phyloP scores from a whole-genome alignment of 2,888 invertebrate genomes.

The Megamerina dolium region DNA sequence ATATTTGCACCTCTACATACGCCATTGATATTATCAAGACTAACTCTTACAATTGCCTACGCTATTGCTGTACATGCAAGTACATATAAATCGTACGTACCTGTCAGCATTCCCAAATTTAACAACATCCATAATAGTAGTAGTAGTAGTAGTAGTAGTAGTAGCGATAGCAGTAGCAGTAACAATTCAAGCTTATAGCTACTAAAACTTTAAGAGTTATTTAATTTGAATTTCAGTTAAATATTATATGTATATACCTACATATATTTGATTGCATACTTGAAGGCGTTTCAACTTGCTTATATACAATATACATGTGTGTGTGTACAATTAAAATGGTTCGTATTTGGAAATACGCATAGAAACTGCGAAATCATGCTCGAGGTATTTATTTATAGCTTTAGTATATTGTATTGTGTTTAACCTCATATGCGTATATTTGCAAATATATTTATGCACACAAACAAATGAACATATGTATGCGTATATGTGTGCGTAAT shows the following conservation, averaged over 20 bases:
- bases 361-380: conserved; percentile 10
- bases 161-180: no score
- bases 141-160: no score
- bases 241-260: neutral
- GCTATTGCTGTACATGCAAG: no score
- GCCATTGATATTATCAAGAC: no score
- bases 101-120: no score
- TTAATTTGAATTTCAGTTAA: conserved; percentile 2
- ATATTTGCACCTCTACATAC: no score
- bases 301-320: neutral
- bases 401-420: no score
- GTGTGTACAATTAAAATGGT: neutral
- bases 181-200: neutral
- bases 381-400: conserved; percentile 9
- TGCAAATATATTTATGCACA: neutral
- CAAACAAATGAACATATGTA: neutral
- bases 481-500: conserved; percentile 5
- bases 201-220: conserved; percentile 3
- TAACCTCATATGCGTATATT: neutral
- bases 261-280: neutral
- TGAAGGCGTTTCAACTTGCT: neutral
- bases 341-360: conserved; percentile 1
- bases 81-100: no score
- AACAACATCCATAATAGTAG: no score
- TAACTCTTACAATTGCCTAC: no score